These are phyloP conservation scores for Aricia agestis DNA, from an alignment of 1,140 invertebrate species.

Conservation along the genomic window DNA sequence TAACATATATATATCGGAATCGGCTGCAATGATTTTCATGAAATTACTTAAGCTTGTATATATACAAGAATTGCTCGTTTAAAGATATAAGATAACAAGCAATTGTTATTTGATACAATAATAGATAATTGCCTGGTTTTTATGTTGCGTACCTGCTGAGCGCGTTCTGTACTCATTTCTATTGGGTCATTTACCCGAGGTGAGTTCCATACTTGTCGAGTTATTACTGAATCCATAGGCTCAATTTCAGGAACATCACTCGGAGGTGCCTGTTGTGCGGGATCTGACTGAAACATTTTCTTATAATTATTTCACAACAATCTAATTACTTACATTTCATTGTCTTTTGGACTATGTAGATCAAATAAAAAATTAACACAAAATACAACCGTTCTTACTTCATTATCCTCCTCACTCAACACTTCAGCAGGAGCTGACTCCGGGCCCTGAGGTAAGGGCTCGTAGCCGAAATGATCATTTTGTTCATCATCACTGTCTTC, in stretches of 20 bases:
- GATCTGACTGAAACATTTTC: slow-evolving; percentile 31
- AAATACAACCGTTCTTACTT: slow-evolving; percentile 22
- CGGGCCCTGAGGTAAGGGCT: slow-evolving; percentile 63
- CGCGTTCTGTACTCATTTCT: slow-evolving; percentile 66
- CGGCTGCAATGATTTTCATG: too few relatives aligned
- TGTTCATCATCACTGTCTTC: slow-evolving; percentile 68
- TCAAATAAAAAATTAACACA: neutral
- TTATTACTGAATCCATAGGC: slow-evolving; percentile 54
- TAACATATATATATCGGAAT: too few relatives aligned
- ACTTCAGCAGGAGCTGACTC: slow-evolving; percentile 45
- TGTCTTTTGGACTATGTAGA: neutral
- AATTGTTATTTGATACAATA: too few relatives aligned
- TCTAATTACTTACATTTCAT: too few relatives aligned
- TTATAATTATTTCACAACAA: too few relatives aligned
- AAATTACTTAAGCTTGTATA: too few relatives aligned
- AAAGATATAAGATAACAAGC: too few relatives aligned
- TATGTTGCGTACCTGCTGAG: slow-evolving; percentile 51
- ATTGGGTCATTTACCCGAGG: slow-evolving; percentile 58
- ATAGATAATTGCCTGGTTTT: neutral
- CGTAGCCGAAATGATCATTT: slow-evolving; percentile 60
- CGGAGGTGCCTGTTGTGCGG: slow-evolving; percentile 28
- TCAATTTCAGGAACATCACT: slow-evolving; percentile 62
- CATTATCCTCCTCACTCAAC: slow-evolving; percentile 50
- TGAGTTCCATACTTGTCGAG: slow-evolving; percentile 63
- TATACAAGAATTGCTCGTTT: too few relatives aligned